phyloP scores from a whole-genome alignment of 1,140 invertebrate species.

The Philaenus spumarius region DNA sequence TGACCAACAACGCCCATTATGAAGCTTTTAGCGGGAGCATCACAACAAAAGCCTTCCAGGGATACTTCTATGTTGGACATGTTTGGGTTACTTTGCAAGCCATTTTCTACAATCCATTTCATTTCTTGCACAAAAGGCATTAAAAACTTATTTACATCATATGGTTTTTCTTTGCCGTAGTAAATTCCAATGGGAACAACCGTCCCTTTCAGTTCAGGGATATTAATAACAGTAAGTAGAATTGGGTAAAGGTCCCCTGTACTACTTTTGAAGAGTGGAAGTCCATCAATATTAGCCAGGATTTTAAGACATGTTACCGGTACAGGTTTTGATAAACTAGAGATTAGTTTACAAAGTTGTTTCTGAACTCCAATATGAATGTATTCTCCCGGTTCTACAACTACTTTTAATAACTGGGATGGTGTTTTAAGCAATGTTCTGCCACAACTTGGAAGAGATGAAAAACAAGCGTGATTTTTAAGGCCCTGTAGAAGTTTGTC shows the following conservation, averaged over 20 bases:
- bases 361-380: conserved; percentile 8
- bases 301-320: background rate
- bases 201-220: background rate
- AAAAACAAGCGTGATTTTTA: background rate
- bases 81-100: background rate
- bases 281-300: conserved; percentile 5
- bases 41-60: conserved; percentile 25
- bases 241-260: conserved; percentile 6
- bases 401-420: background rate
- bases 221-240: conserved; percentile 9
- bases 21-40: too few species aligned
- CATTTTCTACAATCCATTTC: background rate
- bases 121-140: conserved; percentile 1
- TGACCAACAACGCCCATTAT: conserved; percentile 28
- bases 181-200: conserved; percentile 7
- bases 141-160: background rate
- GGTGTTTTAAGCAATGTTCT: conserved; percentile 1
- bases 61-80: background rate
- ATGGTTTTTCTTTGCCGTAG: conserved; percentile 2
- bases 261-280: conserved; percentile 6
- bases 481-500: background rate
- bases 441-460: background rate
- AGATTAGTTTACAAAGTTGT: background rate
- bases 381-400: background rate
- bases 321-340: background rate